phyloP scores from a whole-genome alignment of 2,113 vertebrate genomes.

The Hymenochirus boettgeri region DNA sequence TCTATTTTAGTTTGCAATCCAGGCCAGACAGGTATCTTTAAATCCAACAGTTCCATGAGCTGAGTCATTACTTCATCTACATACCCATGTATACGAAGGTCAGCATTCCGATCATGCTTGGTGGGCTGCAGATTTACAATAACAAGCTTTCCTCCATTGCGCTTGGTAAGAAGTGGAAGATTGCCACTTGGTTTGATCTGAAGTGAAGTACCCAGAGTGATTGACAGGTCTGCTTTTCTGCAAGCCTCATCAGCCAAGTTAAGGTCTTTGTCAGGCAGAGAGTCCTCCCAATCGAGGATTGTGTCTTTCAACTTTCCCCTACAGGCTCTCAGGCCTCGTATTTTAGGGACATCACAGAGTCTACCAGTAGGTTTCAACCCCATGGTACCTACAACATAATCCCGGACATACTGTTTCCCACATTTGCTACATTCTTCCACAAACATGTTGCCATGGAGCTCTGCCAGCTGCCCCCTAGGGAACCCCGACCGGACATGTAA shows the following conservation, averaged over 20 bases:
- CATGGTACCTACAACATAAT: conserved; percentile 88
- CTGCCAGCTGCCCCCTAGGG: conserved; percentile 87
- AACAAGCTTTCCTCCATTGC: conserved; percentile 84
- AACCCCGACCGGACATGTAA: conserved; percentile 91
- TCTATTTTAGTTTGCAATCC: conserved; percentile 58
- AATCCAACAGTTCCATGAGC: conserved; percentile 78
- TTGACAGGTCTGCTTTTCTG: conserved; percentile 83
- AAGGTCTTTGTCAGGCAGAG: conserved; percentile 84
- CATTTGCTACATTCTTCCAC: conserved; percentile 93
- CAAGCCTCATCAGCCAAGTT: conserved; percentile 76
- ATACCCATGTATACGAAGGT: conserved; percentile 81
- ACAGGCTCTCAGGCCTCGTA: conserved; percentile 83
- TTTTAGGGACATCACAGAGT: conserved; percentile 82
- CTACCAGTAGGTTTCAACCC: conserved; percentile 89
- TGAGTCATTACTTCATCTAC: conserved; percentile 84
- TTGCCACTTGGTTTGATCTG: conserved; percentile 96
- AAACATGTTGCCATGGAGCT: conserved; percentile 98
- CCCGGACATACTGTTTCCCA: conserved; percentile 93
- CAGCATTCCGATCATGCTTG: conserved; percentile 87
- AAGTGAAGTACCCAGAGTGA: conserved; percentile 90
- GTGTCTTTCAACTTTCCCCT: conserved; percentile 91
- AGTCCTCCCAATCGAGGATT: conserved; percentile 94
- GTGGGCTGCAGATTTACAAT: conserved; percentile 93
- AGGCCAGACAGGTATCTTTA: conserved; percentile 81
- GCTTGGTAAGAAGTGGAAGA: conserved; percentile 89